Conservation (phyloP, 2,113 vertebrate genomes). For the Ivindomyrus marchei region DNA sequence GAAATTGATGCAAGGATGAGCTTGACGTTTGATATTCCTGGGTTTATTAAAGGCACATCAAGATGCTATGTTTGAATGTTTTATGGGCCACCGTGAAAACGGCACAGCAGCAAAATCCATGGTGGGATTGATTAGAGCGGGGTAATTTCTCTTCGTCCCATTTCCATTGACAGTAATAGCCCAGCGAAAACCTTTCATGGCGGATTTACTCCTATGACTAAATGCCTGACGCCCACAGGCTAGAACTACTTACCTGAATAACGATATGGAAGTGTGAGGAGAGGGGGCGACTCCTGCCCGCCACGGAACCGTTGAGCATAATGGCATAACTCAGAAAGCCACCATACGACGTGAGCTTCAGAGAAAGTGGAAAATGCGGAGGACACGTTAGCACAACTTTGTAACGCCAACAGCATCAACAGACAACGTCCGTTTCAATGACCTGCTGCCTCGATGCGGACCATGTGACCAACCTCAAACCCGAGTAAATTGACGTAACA, state of each 20-base stretch:
- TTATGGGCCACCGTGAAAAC: background rate
- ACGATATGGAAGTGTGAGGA: constrained; percentile 60
- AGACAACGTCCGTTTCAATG: too few species aligned
- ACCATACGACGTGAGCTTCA: constrained; percentile 68
- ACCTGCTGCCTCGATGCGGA: background rate
- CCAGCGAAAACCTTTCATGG: constrained; percentile 5
- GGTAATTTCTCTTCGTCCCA: constrained; percentile 5
- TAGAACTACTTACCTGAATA: constrained; percentile 60
- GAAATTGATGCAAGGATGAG: background rate
- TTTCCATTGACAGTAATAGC: constrained; percentile 4
- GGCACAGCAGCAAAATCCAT: background rate
- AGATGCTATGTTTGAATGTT: background rate
- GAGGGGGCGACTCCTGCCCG: constrained; percentile 55
- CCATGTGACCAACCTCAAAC: background rate
- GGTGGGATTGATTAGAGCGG: background rate
- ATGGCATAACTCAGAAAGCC: constrained; percentile 68
- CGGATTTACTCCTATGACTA: background rate
- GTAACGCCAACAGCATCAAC: background rate
- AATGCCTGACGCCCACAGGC: background rate
- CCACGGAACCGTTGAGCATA: constrained; percentile 65
- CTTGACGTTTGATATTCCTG: background rate
- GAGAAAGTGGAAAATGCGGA: background rate
- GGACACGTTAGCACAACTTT: background rate
- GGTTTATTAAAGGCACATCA: constrained; percentile 12
- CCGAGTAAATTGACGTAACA: background rate